A percentile compares a stretch with the other conserved stretches of the same genome.
These are phyloP conservation scores for Seriola rivoliana DNA, from an alignment of 2,113 vertebrate species.

Conservation along the genomic window DNA sequence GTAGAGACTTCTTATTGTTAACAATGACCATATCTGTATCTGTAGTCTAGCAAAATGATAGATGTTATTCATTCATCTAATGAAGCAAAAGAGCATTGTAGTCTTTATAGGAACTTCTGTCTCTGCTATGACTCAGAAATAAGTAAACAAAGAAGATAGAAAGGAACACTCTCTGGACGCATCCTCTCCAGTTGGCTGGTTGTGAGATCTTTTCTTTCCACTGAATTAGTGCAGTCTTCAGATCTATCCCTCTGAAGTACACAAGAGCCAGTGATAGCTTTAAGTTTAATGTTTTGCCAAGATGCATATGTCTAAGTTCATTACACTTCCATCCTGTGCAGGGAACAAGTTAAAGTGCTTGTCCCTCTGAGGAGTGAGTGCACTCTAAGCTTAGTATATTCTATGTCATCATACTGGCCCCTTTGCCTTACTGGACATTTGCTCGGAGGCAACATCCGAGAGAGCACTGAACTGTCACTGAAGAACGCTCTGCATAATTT, in stretches of 20 bases:
- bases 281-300: constrained; percentile 22
- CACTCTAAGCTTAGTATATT: constrained; percentile 32
- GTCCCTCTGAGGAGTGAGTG: constrained; percentile 37
- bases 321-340: constrained; percentile 22
- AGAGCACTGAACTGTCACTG: constrained; percentile 48
- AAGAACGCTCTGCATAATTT: constrained; percentile 57
- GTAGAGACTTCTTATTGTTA: not conserved
- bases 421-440: constrained; percentile 30
- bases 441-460: constrained; percentile 40
- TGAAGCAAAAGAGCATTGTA: not conserved
- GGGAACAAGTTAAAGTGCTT: constrained; percentile 30
- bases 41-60: not conserved
- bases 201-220: constrained; percentile 16
- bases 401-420: constrained; percentile 38
- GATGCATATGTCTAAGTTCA: constrained; percentile 23
- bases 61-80: not conserved
- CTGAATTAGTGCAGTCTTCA: constrained; percentile 6
- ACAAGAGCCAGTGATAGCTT: constrained; percentile 9
- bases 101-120: not conserved
- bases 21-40: not conserved
- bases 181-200: constrained; percentile 4
- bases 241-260: constrained; percentile 7
- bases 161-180: not conserved
- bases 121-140: constrained; percentile 19
- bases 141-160: constrained; percentile 1